Evolutionary conservation across 2,888 invertebrate genomes (phyloP).

Genomic region (Amaurobius ferox): DNA sequence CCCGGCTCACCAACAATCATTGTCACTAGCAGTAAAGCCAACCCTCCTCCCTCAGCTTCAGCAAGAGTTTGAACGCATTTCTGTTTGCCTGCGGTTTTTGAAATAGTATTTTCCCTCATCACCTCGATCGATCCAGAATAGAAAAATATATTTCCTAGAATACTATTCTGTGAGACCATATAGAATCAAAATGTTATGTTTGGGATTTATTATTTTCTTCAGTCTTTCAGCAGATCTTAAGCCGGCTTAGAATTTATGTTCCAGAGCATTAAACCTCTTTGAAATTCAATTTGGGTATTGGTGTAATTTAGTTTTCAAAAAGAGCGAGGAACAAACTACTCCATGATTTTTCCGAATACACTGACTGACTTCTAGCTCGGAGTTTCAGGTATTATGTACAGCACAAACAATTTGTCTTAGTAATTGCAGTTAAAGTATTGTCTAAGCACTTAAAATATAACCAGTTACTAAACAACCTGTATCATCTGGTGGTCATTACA

Average conservation of each 20-base stretch:
- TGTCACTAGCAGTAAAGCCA: constrained; percentile 39
- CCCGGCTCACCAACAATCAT: constrained; percentile 65
- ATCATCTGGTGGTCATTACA: background rate
- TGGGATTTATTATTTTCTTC: background rate
- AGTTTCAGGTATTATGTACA: constrained; percentile 6
- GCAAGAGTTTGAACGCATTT: constrained; percentile 57
- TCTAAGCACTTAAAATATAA: background rate
- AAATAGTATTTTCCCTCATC: constrained; percentile 31
- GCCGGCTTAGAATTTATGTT: background rate
- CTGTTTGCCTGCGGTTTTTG: constrained; percentile 24
- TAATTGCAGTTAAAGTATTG: constrained; percentile 3
- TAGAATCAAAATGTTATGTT: constrained; percentile 35
- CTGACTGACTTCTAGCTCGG: constrained; percentile 21
- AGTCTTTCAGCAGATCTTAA: no score
- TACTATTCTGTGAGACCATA: constrained; percentile 31
- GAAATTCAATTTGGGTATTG: background rate
- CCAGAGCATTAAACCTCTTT: background rate
- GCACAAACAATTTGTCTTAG: constrained; percentile 8
- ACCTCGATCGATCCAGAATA: constrained; percentile 40
- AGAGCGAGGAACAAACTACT: constrained; percentile 68
- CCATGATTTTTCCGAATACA: constrained; percentile 17
- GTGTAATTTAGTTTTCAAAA: background rate
- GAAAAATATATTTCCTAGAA: constrained; percentile 27
- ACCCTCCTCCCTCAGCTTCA: constrained; percentile 29
- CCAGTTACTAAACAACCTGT: background rate